Evolutionary conservation across 2,888 invertebrate genomes (phyloP), one percentile per base, ranked within the genome.

Genomic region (Oxyscelio sp.): DNA sequence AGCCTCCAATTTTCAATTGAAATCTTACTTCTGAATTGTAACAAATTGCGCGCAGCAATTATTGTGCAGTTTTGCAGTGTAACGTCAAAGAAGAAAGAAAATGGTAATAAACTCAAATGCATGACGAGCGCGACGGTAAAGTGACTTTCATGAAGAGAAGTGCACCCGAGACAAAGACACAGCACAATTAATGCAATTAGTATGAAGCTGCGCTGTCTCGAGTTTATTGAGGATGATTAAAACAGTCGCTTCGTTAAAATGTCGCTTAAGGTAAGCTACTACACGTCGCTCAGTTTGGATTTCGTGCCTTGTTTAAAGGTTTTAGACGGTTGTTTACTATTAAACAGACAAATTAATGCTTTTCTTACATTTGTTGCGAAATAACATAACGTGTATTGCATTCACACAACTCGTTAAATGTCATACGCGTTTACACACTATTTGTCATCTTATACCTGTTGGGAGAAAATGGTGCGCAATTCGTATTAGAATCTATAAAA

Each of bases 171-270:
- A 79, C 71, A 73, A 82, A 87, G 89, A 90, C 88, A 88, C 88
- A 89, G 87, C 88, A 87, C 87, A 90, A 88, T 88, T 89, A 89
- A 89, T 89, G 90, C 89, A 91, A 91, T 91, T 91, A 89, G 83
- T 68, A 84, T 73, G 83, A 71, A 59, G 77, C 74, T 83, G 77
- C 71, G 78, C 70, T 70, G 79, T 84, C 89, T 86, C 71, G 81
- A 87, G 87, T 86, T 88, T 89, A 92, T 90, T 88, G 89, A 83
- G 86, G 74, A 90, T 89, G 87, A 90, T 92, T 92, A 90, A 91
- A 91, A 91, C 89, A 88, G 90, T 71, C 59, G 90, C 91, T 90
- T 91, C 90, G 90, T 91, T 90, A 89, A 89, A 87, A 82, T 86
- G 80, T 61, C 79, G 63, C 65, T 66, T 78, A 73, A 73, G 65